phyloP scores from a whole-genome alignment of 1,140 invertebrate species.

The Aphidius gifuensis region DNA sequence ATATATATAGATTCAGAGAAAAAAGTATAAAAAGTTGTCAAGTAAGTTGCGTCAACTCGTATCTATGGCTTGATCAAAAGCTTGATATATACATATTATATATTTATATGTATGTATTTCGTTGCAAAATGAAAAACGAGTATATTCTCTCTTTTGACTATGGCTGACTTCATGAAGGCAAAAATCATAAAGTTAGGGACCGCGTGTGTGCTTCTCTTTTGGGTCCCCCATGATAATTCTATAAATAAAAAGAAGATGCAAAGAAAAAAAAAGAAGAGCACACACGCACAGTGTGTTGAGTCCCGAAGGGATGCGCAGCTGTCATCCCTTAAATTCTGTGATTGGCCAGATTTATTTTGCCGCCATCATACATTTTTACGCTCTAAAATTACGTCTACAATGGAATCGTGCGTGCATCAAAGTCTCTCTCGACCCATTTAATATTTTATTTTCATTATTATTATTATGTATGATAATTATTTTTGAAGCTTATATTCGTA shows the following conservation, averaged over 20 bases:
- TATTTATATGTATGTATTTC: too few relatives aligned
- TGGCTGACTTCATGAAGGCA: slow-evolving; percentile 56
- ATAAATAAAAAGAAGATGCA: slow-evolving; percentile 9
- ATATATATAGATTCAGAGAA: too few relatives aligned
- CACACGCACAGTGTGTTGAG: not conserved
- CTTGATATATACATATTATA: too few relatives aligned
- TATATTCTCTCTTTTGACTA: slow-evolving; percentile 41
- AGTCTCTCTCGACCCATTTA: not conserved
- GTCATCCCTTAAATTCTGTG: slow-evolving; percentile 37
- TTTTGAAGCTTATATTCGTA: too few relatives aligned
- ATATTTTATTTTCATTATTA: too few relatives aligned
- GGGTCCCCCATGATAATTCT: not conserved
- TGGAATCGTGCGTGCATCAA: slow-evolving; percentile 25
- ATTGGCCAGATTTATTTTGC: slow-evolving; percentile 42
- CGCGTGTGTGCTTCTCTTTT: slow-evolving; percentile 25
- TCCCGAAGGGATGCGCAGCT: slow-evolving; percentile 50
- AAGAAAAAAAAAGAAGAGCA: slow-evolving; percentile 22
- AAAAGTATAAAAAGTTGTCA: too few relatives aligned
- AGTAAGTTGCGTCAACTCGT: too few relatives aligned
- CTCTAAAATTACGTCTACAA: slow-evolving; percentile 47
- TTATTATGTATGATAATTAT: too few relatives aligned
- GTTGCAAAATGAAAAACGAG: too few relatives aligned
- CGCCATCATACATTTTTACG: slow-evolving; percentile 54
- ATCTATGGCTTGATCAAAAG: too few relatives aligned
- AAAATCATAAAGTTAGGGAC: slow-evolving; percentile 57